Base-by-base conservation (phyloP, 2,888 invertebrate species). In the Cheilosia urbana region DNA sequence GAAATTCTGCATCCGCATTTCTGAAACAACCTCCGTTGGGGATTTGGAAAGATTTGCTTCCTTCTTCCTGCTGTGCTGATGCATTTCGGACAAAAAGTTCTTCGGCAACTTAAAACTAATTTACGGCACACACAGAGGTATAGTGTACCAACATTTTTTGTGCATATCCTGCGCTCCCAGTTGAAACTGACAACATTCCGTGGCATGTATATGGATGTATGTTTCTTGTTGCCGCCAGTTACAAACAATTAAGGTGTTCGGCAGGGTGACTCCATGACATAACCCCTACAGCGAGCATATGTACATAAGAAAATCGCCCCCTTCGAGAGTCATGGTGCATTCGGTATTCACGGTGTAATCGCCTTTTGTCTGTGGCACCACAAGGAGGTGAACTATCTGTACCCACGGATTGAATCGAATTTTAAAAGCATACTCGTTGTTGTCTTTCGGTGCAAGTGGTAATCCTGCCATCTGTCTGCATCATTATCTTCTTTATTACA, bases 401-500 rank as follows among this genome's bases (percentile, higher is more conserved):
- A 45, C 60, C 55, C 66, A 73, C 11, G 68, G 42, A 69, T 69
- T 19, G 42, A 57, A 76, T 81, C 53, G 63, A 19, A 69, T 75
- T 75, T 66, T 17, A 13, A 37, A 73, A 19, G 13, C 51, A 47
- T 19, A 17, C 65, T 37, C 24, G 24, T 53, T 30, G 34, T 21
- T 45, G 69, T 69, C 37, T 65, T 42, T 4, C 19, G 19, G 47
- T 53, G 62, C 62, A 72, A 53, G 58, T 24, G 65, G 60, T 77
- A 77, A 77, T 82, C 66, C 60, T 71, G n/a, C 21, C 58, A 51
- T 60, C 53, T 45, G 66, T 62, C 34, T 72, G 82, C 66, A 72
- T 83, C 82, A 83, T 83, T 83, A 83, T 83, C 68, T 27, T 63
- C 68, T 63, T 68, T 68, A 79, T 79, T 79, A 73, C 68, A 62